These are phyloP conservation scores for Nemurella pictetii DNA, from an alignment of 2,888 invertebrate species.

Conservation along the genomic window DNA sequence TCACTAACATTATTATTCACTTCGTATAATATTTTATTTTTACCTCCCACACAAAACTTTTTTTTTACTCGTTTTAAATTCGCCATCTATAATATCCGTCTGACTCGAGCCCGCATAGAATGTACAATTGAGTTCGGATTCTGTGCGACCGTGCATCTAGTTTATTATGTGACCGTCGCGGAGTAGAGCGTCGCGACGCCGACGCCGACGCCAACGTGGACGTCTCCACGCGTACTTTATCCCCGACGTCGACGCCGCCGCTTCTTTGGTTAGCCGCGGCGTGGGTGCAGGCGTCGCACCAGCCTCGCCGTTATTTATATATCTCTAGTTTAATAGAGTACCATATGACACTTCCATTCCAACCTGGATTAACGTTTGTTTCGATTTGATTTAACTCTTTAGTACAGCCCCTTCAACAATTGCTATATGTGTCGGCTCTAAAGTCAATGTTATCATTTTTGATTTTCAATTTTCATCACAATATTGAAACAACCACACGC, in stretches of 20 bases:
- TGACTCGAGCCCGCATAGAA: slow-evolving; percentile 22
- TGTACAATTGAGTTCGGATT: slow-evolving; percentile 27
- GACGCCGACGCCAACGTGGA: background rate
- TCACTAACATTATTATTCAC: too few species aligned
- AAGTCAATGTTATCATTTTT: background rate
- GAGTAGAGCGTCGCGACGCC: slow-evolving; percentile 7
- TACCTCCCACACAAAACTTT: background rate
- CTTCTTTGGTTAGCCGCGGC: slow-evolving; percentile 17
- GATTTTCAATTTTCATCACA: background rate
- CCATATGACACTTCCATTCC: slow-evolving; percentile 32
- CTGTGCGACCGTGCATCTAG: background rate
- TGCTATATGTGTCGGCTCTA: background rate
- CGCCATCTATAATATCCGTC: background rate
- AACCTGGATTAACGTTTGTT: slow-evolving; percentile 28
- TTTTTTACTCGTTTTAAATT: background rate
- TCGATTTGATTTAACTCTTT: slow-evolving; percentile 27
- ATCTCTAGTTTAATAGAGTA: slow-evolving; percentile 24
- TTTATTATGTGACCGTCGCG: slow-evolving; percentile 9
- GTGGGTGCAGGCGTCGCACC: background rate
- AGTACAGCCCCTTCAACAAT: background rate
- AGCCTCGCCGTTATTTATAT: slow-evolving; percentile 22
- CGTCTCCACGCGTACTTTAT: slow-evolving; percentile 14
- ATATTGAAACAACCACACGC: background rate
- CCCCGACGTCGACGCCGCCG: background rate
- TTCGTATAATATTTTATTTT: background rate